Evolutionary conservation across 2,797 vertebrate genomes (phyloP).

Genomic region (Chromis chromis): DNA sequence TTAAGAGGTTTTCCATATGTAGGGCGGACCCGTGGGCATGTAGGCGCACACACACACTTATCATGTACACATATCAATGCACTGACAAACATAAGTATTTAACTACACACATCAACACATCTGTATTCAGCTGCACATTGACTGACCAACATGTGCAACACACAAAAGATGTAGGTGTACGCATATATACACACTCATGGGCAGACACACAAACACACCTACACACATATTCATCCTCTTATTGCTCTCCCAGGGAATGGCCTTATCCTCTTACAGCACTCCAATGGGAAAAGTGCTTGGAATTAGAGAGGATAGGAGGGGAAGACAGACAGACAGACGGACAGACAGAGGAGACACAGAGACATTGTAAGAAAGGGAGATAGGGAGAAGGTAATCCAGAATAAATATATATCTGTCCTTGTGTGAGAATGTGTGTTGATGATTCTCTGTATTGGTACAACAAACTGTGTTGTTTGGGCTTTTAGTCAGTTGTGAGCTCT

Average conservation of each 20-base stretch:
- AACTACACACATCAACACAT: neutral
- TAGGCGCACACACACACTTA: conserved; percentile 20
- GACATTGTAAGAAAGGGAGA: conserved; percentile 10
- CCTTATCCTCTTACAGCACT: conserved; percentile 78
- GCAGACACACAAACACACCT: conserved; percentile 48
- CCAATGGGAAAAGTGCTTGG: conserved; percentile 69
- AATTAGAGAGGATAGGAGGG: conserved; percentile 66
- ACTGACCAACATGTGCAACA: conserved; percentile 16
- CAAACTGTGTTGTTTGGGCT: conserved; percentile 44
- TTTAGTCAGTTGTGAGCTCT: conserved; percentile 42
- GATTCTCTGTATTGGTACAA: conserved; percentile 39
- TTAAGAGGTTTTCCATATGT: conserved; percentile 55
- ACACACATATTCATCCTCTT: conserved; percentile 74
- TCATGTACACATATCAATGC: neutral
- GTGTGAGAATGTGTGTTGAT: conserved; percentile 23
- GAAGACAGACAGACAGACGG: conserved; percentile 38
- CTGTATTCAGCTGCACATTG: conserved; percentile 2
- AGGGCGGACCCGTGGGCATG: conserved; percentile 45
- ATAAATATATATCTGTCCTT: conserved; percentile 34
- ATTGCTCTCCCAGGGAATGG: conserved; percentile 74
- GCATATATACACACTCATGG: conserved; percentile 1
- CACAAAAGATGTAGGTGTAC: conserved; percentile 18
- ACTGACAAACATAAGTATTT: conserved; percentile 1
- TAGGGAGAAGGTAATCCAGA: conserved; percentile 25
- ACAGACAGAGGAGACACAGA: conserved; percentile 17